These are phyloP conservation scores for Origma solitaria DNA, from an alignment of 2,113 vertebrate genomes.

Conservation along the genomic window DNA sequence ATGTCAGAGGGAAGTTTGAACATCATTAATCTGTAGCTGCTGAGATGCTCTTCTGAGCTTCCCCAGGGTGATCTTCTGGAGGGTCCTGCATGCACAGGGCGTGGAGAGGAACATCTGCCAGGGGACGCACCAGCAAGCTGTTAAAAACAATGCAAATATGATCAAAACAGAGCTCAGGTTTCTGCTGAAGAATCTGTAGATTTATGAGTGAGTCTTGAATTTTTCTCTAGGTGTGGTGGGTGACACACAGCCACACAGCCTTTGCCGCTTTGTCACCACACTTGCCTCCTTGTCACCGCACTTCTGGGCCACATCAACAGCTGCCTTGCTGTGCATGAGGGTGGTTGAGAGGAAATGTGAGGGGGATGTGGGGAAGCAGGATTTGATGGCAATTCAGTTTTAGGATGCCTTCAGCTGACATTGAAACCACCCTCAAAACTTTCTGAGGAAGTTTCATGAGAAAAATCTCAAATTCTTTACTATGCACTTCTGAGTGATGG, in stretches of 20 bases:
- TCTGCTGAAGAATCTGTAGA: not conserved
- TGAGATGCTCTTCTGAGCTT: not conserved
- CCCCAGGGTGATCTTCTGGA: not conserved
- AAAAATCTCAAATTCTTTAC: not conserved
- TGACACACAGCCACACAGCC: not conserved
- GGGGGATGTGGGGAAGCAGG: rapidly evolving
- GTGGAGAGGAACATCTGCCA: not conserved
- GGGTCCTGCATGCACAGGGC: not conserved
- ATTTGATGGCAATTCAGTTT: not conserved
- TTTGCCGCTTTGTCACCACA: not conserved
- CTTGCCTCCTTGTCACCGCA: not conserved
- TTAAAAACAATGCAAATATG: not conserved
- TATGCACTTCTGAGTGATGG: not conserved
- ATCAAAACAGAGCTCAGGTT: not conserved
- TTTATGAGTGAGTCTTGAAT: not conserved
- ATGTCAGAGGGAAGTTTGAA: not conserved
- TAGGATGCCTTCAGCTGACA: not conserved
- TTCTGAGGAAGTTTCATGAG: not conserved
- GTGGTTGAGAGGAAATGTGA: not conserved
- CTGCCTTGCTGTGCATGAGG: not conserved
- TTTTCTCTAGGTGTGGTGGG: not conserved
- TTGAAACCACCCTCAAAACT: not conserved
- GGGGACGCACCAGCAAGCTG: not conserved
- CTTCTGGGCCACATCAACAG: not conserved
- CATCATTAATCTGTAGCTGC: not conserved